phyloP scores from a whole-genome alignment of 2,797 vertebrate species.

The Silurus lanzhouensis region DNA sequence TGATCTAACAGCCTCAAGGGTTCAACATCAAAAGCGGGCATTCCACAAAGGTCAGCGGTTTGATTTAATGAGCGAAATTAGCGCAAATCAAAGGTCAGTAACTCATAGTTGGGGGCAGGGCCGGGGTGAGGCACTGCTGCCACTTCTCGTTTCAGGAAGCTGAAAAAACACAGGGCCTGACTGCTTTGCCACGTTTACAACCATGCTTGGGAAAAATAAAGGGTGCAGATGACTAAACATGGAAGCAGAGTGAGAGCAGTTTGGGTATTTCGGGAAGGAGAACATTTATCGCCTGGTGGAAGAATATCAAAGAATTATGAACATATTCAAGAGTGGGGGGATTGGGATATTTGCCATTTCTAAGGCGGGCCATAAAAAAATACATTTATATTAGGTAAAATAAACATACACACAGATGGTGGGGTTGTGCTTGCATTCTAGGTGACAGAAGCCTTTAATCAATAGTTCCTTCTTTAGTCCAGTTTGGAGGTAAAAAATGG shows the following conservation, averaged over 20 bases:
- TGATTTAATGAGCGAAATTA: slow-evolving; percentile 63
- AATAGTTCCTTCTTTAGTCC: slow-evolving; percentile 72
- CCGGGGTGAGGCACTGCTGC: slow-evolving; percentile 38
- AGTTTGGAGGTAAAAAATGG: slow-evolving; percentile 51
- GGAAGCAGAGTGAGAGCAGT: background rate
- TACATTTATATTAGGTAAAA: background rate
- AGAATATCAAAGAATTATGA: slow-evolving; percentile 68
- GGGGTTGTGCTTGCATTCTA: slow-evolving; percentile 44
- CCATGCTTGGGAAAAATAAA: slow-evolving; percentile 16
- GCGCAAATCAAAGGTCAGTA: slow-evolving; percentile 62
- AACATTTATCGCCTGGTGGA: slow-evolving; percentile 66
- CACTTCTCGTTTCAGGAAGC: slow-evolving; percentile 50
- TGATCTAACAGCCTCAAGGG: slow-evolving; percentile 55
- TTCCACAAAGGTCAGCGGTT: slow-evolving; percentile 61
- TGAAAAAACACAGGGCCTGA: slow-evolving; percentile 29
- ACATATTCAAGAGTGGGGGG: slow-evolving; percentile 59
- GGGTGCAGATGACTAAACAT: slow-evolving; percentile 33
- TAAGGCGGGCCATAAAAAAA: slow-evolving; percentile 66
- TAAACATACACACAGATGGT: slow-evolving; percentile 67
- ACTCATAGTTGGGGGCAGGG: slow-evolving; percentile 26
- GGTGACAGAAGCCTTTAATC: slow-evolving; percentile 67
- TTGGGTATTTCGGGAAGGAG: slow-evolving; percentile 69
- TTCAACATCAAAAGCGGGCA: slow-evolving; percentile 60
- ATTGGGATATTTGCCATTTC: slow-evolving; percentile 71
- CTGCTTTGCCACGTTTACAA: slow-evolving; percentile 14